Conservation (phyloP, 2,888 invertebrate genomes). For the Xestia rhomboidea region DNA sequence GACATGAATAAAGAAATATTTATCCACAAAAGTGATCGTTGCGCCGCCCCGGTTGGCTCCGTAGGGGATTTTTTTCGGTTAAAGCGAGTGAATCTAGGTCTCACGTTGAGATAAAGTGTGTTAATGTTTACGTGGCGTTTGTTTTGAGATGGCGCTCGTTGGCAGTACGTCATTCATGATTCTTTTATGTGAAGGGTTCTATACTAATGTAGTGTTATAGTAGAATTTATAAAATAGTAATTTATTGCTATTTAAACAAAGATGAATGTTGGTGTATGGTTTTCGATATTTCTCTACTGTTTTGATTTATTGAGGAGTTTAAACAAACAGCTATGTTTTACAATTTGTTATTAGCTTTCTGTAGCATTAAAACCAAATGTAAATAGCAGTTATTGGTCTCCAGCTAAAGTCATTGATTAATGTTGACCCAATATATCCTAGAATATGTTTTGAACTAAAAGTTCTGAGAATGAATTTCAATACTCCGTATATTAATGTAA, state of each 20-base stretch:
- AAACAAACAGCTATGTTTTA: neutral
- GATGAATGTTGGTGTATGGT: neutral
- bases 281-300: neutral
- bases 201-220: slow-evolving; percentile 17
- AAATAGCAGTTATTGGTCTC: neutral
- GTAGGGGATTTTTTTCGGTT: slow-evolving; percentile 53
- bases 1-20: slow-evolving; percentile 63
- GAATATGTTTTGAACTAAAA: neutral
- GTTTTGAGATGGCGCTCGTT: slow-evolving; percentile 36
- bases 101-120: slow-evolving; percentile 53
- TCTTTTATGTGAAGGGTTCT: slow-evolving; percentile 39
- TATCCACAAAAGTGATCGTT: slow-evolving; percentile 58
- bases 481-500: neutral
- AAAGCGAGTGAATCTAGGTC: slow-evolving; percentile 60
- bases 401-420: neutral
- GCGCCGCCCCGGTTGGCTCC: slow-evolving; percentile 45
- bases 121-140: slow-evolving; percentile 53
- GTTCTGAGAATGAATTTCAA: neutral
- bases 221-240: slow-evolving; percentile 17
- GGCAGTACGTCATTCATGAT: slow-evolving; percentile 39
- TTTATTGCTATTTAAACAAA: neutral
- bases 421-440: neutral
- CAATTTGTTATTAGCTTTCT: neutral
- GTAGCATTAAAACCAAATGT: neutral
- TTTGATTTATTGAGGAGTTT: neutral